Evolutionary conservation across 2,888 invertebrate species (phyloP), one percentile per base, ranked within the genome.

Genomic region (Unio delphinus): DNA sequence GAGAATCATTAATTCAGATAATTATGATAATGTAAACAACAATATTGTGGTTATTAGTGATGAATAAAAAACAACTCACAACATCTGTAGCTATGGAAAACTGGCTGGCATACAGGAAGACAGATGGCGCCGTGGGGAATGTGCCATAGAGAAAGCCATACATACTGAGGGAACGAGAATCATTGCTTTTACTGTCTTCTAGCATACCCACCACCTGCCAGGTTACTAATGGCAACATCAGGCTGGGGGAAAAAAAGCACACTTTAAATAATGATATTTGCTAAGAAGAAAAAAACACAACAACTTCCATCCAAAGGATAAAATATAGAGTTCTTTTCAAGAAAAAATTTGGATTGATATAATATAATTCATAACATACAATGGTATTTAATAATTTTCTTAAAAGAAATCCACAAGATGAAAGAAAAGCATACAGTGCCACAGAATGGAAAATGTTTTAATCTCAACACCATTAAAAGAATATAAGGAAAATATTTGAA

Each of bases 71-170:
- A 45, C 3, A 62, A 82, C 87, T 83, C 69, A 96, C 96, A 92
- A 97, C 91, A 90, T 97, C 96, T 70, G 95, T 93, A 88, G 96
- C 96, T 67, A 96, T 90, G 79, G 94, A 93, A 88, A 97, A 97
- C 77, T 96, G 94, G 60, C 95, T 93, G 1, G 98, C 96, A 90
- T 97, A 96, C 4, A 98, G 96, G 89, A 98, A 97, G 0, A 97
- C 95, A n/a, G 96, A 96, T 0, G 98, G 98, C 0, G 98, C 98
- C 1, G 97, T 94, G 0, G 98, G 98, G 89, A 98, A 95, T 0
- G 97, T 97, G 68, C 98, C 98, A 88, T 98, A 98, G 0, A 98
- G 92, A 91, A 98, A 98, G 0, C 96, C 98, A 89, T 95, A 98
- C 59, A 96, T 97, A 79, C 96, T 95, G 70, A 96, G 91, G 77